These are phyloP conservation scores for Cataglyphis rosenhaueri DNA, from an alignment of 2,888 invertebrate species.

Conservation along the genomic window DNA sequence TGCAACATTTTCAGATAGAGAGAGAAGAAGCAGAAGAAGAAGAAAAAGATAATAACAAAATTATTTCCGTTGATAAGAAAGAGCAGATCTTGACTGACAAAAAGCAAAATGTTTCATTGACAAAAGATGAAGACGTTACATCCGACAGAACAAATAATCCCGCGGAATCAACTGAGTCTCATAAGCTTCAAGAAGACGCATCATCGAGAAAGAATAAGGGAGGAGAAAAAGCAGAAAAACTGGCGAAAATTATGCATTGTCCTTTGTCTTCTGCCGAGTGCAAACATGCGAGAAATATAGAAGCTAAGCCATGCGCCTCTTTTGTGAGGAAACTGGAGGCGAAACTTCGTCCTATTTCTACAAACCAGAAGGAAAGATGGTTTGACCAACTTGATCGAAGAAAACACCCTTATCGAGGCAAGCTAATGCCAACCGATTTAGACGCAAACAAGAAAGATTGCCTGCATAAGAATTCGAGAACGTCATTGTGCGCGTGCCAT, in stretches of 20 bases:
- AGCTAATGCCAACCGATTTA: background rate
- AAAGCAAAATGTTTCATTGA: background rate
- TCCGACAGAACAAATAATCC: background rate
- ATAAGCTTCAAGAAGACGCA: background rate
- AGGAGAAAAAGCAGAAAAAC: background rate
- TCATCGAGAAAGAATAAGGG: background rate
- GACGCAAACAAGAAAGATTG: background rate
- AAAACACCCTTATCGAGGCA: background rate
- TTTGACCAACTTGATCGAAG: background rate
- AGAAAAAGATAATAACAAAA: background rate
- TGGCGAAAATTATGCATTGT: background rate
- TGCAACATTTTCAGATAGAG: background rate
- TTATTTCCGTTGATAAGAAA: background rate
- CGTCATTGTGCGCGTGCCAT: background rate
- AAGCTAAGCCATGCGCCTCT: conserved; percentile 7
- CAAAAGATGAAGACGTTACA: background rate
- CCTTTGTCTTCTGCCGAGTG: background rate
- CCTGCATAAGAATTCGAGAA: background rate
- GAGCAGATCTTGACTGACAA: background rate
- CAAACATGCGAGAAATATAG: background rate
- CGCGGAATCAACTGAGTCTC: background rate
- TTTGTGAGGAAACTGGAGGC: conserved; percentile 9
- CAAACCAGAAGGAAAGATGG: background rate
- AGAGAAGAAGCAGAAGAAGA: background rate
- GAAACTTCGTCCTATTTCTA: background rate